These are phyloP conservation scores for Phataginus tetradactyla DNA, from an alignment of 2,797 vertebrate species.

Conservation along the genomic window DNA sequence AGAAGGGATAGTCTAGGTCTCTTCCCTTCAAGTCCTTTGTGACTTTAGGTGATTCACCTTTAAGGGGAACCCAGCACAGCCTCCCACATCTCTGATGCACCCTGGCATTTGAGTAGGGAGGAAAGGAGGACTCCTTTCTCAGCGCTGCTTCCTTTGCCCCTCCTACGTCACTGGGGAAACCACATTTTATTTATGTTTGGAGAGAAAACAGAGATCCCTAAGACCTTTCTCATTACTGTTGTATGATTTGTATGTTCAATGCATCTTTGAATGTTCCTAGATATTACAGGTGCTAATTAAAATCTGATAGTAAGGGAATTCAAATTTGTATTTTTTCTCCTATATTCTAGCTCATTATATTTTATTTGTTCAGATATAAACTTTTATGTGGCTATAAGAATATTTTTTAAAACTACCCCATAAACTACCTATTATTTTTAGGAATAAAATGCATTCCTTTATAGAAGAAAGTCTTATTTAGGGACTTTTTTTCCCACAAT, in stretches of 20 bases:
- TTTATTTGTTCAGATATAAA: conserved; percentile 30
- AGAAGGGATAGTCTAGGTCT: background rate
- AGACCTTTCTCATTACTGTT: background rate
- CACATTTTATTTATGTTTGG: background rate
- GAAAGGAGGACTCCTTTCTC: background rate
- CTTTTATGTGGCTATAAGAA: background rate
- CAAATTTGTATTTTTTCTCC: background rate
- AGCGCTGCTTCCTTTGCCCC: background rate
- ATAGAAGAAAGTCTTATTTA: background rate
- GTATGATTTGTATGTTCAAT: background rate
- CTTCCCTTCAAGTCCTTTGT: background rate
- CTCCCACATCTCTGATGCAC: background rate
- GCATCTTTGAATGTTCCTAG: background rate
- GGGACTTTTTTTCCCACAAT: background rate
- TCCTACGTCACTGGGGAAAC: background rate
- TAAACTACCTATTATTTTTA: conserved; percentile 42
- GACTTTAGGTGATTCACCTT: background rate
- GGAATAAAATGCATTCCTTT: conserved; percentile 28
- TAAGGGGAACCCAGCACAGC: background rate
- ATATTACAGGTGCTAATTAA: background rate
- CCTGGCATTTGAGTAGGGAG: background rate
- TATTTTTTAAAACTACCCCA: background rate
- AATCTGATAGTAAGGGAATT: background rate
- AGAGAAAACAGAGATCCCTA: background rate
- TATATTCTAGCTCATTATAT: background rate